These are phyloP conservation scores for Podarcis raffonei DNA, from an alignment of 2,113 vertebrate species.

Conservation along the genomic window DNA sequence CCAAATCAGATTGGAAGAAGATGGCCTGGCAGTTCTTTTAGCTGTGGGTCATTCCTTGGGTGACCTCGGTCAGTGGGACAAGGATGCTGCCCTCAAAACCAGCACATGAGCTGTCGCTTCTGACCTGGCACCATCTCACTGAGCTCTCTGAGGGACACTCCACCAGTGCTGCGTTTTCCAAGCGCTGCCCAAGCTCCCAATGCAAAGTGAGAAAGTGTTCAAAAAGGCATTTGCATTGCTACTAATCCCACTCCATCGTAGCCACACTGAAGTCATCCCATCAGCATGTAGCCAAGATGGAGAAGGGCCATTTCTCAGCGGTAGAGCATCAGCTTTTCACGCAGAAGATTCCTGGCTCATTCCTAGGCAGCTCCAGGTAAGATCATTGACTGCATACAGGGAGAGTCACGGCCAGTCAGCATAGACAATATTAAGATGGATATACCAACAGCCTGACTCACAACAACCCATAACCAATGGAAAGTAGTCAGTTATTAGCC, in stretches of 20 bases:
- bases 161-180: not conserved
- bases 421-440: too few relatives aligned
- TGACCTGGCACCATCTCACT: not conserved
- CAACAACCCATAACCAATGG: not conserved
- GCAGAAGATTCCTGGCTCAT: too few relatives aligned
- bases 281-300: too few relatives aligned
- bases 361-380: too few relatives aligned
- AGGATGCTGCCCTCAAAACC: not conserved
- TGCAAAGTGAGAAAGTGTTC: not conserved
- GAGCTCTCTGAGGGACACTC: not conserved
- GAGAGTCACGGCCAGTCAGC: too few relatives aligned
- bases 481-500: not conserved
- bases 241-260: too few relatives aligned
- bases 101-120: not conserved
- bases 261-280: not conserved
- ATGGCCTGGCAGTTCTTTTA: not conserved
- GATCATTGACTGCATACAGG: too few relatives aligned
- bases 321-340: too few relatives aligned
- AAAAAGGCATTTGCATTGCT: not conserved
- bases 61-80: not conserved
- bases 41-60: not conserved
- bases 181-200: not conserved
- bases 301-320: too few relatives aligned
- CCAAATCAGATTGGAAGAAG: not conserved
- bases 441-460: too few relatives aligned